phyloP scores from a whole-genome alignment of 2,113 vertebrate species.

The Menidia beryllina region DNA sequence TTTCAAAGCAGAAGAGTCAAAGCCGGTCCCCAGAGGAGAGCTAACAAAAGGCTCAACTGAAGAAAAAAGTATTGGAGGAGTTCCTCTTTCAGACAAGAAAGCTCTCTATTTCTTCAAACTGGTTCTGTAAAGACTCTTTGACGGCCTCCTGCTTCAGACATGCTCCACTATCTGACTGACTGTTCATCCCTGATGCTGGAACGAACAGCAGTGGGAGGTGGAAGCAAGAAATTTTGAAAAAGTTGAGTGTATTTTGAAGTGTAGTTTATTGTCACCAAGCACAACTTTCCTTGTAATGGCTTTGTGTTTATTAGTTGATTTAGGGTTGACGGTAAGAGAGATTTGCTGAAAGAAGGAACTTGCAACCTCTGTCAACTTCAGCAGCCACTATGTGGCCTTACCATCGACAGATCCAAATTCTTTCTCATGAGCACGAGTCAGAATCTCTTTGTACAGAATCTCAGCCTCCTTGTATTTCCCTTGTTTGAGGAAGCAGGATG shows the following conservation, averaged over 20 bases:
- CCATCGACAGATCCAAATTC: conserved; percentile 98
- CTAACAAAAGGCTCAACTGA: conserved; percentile 17
- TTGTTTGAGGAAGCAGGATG: conserved; percentile 98
- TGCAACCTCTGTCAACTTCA: not conserved
- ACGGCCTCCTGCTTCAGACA: conserved; percentile 45
- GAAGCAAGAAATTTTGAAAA: conserved; percentile 2
- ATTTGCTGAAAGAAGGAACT: not conserved
- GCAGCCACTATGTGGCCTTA: conserved; percentile 72
- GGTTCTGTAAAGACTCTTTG: conserved; percentile 26
- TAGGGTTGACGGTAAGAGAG: not conserved
- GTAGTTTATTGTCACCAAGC: not conserved
- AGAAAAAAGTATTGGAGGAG: conserved; percentile 30
- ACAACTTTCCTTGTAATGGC: not conserved
- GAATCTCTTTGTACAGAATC: conserved; percentile 97
- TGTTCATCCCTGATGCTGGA: conserved; percentile 47
- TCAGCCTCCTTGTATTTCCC: conserved; percentile 97
- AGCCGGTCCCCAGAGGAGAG: conserved; percentile 35
- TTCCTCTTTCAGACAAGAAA: conserved; percentile 37
- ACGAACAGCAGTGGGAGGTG: conserved; percentile 33
- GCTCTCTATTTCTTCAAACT: conserved; percentile 54
- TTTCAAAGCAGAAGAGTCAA: conserved; percentile 35
- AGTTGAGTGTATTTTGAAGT: not conserved
- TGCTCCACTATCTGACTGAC: conserved; percentile 62
- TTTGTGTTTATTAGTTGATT: not conserved
- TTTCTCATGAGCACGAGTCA: conserved; percentile 97